Base-by-base conservation (phyloP, 2,888 invertebrate genomes). In the Onthophagus sagittarius region DNA sequence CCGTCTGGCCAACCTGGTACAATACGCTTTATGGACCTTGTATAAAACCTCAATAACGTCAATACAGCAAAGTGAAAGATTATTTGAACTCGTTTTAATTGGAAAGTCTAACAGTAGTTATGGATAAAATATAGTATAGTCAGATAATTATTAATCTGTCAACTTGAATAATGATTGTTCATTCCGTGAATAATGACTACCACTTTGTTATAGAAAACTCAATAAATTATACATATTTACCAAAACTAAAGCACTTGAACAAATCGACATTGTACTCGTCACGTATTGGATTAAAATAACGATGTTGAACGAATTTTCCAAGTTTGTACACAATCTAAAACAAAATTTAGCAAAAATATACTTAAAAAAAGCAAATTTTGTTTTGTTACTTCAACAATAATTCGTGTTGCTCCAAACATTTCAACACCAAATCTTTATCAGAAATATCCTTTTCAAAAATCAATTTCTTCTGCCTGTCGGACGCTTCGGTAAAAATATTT, bases 391-490 rank as follows among this genome's bases (percentile, higher is more conserved):
- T 62, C 15, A 76, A 71, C 13, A 78, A 73, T 63, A 77, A 71
- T 63, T 75, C 69, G 72, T 78, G 78, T 15, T 78, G 78, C 23
- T 75, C 69, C 69, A 78, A 71, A 33, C 77, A 75, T 15, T 76
- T 74, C 4, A 72, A 39, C 15, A 78, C 39, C 62, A 77, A 73
- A 13, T 75, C 72, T n/a, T 15, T 73, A 63, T 76, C 73, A 0
- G 65, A 63, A 7, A 73, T 69, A 9, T 15, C 64, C 15, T 71
- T 69, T 14, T 71, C 72, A 64, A 71, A 75, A 4, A 75, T 73
- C 23, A 63, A 31, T 39, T 6, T n/a, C 32, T 69, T 72, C 11
- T 73, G 73, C 23, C 14, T 5, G 9, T 32, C 63, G 5, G 73
- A 75, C 31, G 63, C 63, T 9, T 63, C 69, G 7, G 62, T 71